Percentiles rank a stretch among this genome's conserved stretches.
Conservation (phyloP, 2,797 vertebrate genomes). For the Platalea minor region DNA sequence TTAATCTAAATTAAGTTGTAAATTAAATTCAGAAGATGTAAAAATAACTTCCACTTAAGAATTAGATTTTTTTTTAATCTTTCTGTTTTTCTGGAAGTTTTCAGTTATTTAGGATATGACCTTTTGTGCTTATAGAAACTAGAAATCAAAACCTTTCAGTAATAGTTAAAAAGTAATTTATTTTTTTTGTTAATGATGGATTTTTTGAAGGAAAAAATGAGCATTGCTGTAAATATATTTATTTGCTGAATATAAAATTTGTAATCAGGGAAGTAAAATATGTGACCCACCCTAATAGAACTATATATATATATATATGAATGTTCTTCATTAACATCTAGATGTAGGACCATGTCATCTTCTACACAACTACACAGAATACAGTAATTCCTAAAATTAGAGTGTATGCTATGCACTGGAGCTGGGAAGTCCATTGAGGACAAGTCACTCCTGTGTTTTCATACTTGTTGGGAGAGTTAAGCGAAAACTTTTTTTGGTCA, state of each 20-base stretch:
- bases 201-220: neutral
- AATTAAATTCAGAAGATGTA: neutral
- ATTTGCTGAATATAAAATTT: neutral
- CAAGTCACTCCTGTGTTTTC: neutral
- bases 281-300: neutral
- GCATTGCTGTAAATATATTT: neutral
- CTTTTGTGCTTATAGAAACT: neutral
- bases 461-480: neutral
- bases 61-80: neutral
- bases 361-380: neutral
- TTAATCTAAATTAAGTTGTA: neutral
- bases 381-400: neutral
- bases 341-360: neutral
- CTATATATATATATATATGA: neutral
- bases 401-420: neutral
- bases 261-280: neutral
- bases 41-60: neutral
- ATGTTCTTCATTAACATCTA: neutral
- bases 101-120: neutral
- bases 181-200: neutral
- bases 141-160: neutral
- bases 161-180: neutral
- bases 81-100: neutral
- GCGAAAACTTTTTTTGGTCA: neutral
- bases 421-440: neutral